Percentiles rank a stretch among this genome's conserved stretches.
Conservation (phyloP, 2,888 invertebrate genomes). For the Eristalis intricaria region DNA sequence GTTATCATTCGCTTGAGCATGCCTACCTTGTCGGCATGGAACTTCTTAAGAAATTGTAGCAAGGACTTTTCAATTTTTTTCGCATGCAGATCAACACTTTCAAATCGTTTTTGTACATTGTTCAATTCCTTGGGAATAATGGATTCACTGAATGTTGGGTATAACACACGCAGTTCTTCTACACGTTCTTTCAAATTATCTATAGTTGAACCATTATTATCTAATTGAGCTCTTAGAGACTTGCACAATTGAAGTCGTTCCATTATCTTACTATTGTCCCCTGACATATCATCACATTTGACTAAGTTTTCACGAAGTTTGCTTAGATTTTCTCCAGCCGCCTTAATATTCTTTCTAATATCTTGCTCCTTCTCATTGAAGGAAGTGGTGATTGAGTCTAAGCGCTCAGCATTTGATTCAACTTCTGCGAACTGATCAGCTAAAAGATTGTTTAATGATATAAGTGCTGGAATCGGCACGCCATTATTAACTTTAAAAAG, state of each 20-base stretch:
- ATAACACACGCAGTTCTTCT: constrained; percentile 87
- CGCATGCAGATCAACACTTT: constrained; percentile 89
- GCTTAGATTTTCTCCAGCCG: constrained; percentile 86
- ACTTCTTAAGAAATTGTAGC: constrained; percentile 91
- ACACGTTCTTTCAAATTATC: constrained; percentile 87
- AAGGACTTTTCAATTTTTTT: constrained; percentile 91
- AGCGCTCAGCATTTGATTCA: constrained; percentile 87
- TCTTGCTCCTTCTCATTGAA: constrained; percentile 89
- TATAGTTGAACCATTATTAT: constrained; percentile 86
- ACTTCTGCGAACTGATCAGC: constrained; percentile 90
- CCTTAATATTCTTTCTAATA: constrained; percentile 88
- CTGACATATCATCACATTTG: constrained; percentile 94
- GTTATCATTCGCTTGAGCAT: constrained; percentile 91
- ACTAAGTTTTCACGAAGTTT: constrained; percentile 91
- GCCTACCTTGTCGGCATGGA: constrained; percentile 91
- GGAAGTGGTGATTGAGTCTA: constrained; percentile 88
- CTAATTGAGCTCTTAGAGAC: constrained; percentile 87
- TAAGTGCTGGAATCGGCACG: constrained; percentile 86
- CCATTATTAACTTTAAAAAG: constrained; percentile 89
- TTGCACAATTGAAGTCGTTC: constrained; percentile 89
- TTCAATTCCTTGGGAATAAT: constrained; percentile 91
- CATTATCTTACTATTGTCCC: constrained; percentile 91
- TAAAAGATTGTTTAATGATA: constrained; percentile 85
- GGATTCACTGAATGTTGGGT: constrained; percentile 90
- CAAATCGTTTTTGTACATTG: constrained; percentile 91